Evolutionary conservation across 2,888 invertebrate genomes (phyloP), one percentile per base, ranked within the genome.

Genomic region (Amblyjoppa fuscipennis): DNA sequence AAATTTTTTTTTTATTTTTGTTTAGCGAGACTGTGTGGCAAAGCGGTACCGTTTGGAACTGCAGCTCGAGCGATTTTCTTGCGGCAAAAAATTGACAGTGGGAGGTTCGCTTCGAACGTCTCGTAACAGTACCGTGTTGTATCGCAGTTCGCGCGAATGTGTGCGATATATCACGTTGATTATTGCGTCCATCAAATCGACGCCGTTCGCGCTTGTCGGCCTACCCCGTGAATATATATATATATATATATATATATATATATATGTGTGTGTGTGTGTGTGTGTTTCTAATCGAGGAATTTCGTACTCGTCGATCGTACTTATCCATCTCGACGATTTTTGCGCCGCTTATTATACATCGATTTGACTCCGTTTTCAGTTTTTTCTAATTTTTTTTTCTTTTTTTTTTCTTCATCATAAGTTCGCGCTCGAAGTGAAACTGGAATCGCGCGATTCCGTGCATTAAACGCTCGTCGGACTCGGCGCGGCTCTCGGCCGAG

Each of bases 401-500:
- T 38, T 2, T 41, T 41, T 41, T 38, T 41, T 61, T 61, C 3
- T 61, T 31, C 31, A 61, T 61, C 79, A 73, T 59, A 41, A 61
- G 56, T 59, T 71, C 56, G 61, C 31, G 31, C 71, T 49, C 68
- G 74, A 59, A 6, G 68, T 34, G 79, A 34, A 64, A 80, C 79
- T 71, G 79, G 79, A 73, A 80, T 80, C 71, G 51, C 71, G 25
- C 71, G 71, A 80, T 80, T 80, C 71, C 71, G 51, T 71, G 71
- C 79, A 73, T 53, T 73, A 80, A 80, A 80, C 71, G 79, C 71
- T 71, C 64, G n/a, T 71, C 64, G 70, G 49, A 73, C 71, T 64
- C 75, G 75, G 61, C 59, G 75, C 51, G 49, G 75, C 64, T 64
- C 69, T 79, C 64, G 28, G 61, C 11, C 61, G 28, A 71, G 73